Percentiles rank a stretch among this genome's conserved stretches.
phyloP scores from a whole-genome alignment of 1,140 invertebrate species.

The Ericerus pela region DNA sequence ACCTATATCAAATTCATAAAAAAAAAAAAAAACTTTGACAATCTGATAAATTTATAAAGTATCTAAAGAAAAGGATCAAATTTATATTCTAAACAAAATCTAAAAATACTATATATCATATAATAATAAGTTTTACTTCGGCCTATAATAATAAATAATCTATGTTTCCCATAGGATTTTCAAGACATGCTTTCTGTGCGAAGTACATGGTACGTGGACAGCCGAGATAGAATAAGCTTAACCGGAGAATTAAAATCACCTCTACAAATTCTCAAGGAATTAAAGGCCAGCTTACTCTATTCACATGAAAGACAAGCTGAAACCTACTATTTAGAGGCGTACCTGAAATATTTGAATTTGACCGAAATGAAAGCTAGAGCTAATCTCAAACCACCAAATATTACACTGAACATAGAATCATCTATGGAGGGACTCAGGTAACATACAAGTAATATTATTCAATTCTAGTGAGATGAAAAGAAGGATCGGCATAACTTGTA shows the following conservation, averaged over 20 bases:
- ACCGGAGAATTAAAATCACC: constrained; percentile 36
- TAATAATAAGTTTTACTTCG: too few species aligned
- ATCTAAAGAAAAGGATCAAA: too few species aligned
- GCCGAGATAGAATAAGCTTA: constrained; percentile 32
- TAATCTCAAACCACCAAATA: constrained; percentile 15
- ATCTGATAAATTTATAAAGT: too few species aligned
- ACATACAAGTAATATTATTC: constrained; percentile 8
- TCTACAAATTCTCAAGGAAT: constrained; percentile 34
- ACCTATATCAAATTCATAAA: too few species aligned
- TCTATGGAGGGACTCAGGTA: constrained; percentile 22
- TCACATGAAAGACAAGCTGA: constrained; percentile 14
- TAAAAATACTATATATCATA: too few species aligned
- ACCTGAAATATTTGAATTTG: constrained; percentile 19
- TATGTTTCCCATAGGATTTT: constrained; percentile 16
- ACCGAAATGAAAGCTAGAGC: constrained; percentile 21
- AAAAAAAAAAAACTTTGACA: too few species aligned
- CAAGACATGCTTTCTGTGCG: constrained; percentile 32
- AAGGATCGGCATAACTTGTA: too few species aligned
- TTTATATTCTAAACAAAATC: too few species aligned
- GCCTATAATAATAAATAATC: too few species aligned
- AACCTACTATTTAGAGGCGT: constrained; percentile 21
- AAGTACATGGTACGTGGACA: constrained; percentile 35
- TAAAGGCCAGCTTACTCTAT: constrained; percentile 28
- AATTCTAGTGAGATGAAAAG: constrained; percentile 4
- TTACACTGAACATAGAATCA: constrained; percentile 21